Evolutionary conservation across 2,888 invertebrate genomes (phyloP), one percentile per base, ranked within the genome.

Genomic region (Drosophila barbarae): DNA sequence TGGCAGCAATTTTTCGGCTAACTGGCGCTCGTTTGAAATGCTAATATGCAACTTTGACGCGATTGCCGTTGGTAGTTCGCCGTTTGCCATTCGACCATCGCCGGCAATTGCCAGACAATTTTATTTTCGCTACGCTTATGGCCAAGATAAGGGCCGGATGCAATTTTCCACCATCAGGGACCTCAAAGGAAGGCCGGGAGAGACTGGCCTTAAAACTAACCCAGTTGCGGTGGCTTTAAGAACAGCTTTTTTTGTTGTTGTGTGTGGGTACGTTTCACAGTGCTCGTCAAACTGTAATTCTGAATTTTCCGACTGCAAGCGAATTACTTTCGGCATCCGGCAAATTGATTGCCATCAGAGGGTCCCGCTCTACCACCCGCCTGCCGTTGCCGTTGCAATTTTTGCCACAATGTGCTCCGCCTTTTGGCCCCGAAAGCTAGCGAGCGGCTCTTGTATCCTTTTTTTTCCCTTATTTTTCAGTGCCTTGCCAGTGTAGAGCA

Each of bases 1-100:
- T 74, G 73, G 42, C 75, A 39, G 81, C 78, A 72, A 79, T 79
- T 81, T 77, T 79, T 70, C 58, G 72, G 75, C 66, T 78, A 78
- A 79, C 75, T 78, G 77, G 70, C 63, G 81, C 79, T 80, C 79
- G 79, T 80, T 81, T 80, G 81, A 79, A 81, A 81, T 80, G 81
- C 73, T 81, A 79, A 79, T 81, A 74, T 81, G 76, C 76, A 74
- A 77, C 71, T 79, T 74, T 77, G 81, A 72, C 63, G 76, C 76
- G 69, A 77, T 77, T 80, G 77, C 47, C 76, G 53, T 18, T 38
- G 32, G 34, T 23, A 52, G 15, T 56, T 55, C 41, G 39, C 47
- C 57, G 38, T 42, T 60, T 38, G 38, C 59, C 59, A 35, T 47
- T 76, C 30, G 28, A 9, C 28, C 12, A 28, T 76, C 42, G 60